Conservation (phyloP, 2,888 invertebrate genomes). For the Sphinx pinastri region DNA sequence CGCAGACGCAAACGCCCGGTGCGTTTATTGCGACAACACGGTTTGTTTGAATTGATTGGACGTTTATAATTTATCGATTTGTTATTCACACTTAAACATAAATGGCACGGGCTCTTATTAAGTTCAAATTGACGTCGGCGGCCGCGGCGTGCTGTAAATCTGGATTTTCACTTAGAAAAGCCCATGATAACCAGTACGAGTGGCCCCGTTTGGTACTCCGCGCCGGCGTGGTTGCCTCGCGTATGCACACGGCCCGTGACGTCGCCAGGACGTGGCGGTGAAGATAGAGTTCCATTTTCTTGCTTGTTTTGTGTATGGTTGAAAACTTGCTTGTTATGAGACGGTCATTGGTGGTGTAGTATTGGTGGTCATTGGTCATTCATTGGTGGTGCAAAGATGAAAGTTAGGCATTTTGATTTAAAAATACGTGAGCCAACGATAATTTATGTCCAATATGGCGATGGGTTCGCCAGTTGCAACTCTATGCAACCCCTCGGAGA, state of each 20-base stretch:
- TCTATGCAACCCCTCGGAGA: no score
- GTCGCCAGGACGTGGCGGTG: not conserved
- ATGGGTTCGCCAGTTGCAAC: no score
- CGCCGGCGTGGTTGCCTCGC: not conserved
- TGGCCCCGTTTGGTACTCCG: conserved; percentile 26
- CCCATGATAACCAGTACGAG: conserved; percentile 33
- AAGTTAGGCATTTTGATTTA: no score
- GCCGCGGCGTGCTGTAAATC: conserved; percentile 54
- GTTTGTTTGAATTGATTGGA: conserved; percentile 16
- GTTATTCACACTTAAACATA: conserved; percentile 30
- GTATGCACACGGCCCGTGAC: conserved; percentile 1
- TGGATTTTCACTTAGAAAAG: conserved; percentile 58
- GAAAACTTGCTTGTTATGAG: no score
- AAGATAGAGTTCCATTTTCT: not conserved
- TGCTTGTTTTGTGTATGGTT: no score
- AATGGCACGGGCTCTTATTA: conserved; percentile 51
- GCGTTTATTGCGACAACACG: not conserved
- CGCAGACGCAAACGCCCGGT: not conserved
- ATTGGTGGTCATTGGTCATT: no score
- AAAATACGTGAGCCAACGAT: no score
- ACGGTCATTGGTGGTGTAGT: no score
- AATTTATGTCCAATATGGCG: no score
- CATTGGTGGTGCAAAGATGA: no score
- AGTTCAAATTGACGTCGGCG: conserved; percentile 56
- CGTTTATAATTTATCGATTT: conserved; percentile 22